Percentiles rank a stretch among this genome's conserved stretches.
Conservation (phyloP, 37 sponge, comb jelly and placozoan species). For the Hormiphora californensis region DNA sequence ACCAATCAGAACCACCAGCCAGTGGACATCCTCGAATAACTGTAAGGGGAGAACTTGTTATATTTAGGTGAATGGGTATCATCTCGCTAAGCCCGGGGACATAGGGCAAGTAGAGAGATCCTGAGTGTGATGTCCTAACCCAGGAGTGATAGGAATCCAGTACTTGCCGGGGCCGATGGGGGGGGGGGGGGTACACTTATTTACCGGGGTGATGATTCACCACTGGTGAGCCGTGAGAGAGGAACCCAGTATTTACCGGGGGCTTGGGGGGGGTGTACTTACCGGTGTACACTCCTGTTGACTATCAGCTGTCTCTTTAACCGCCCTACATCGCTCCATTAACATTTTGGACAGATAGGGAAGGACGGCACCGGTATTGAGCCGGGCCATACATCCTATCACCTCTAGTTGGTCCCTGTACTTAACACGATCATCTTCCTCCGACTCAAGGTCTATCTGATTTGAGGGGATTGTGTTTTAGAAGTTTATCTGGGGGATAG, state of each 20-base stretch:
- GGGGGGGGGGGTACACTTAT: too few species aligned
- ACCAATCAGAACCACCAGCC: not conserved
- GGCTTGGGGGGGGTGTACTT: too few species aligned
- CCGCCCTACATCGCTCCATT: not conserved
- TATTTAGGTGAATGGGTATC: not conserved
- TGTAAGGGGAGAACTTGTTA: not conserved
- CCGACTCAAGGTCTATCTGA: constrained; percentile 6
- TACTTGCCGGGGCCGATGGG: too few species aligned
- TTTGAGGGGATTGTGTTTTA: too few species aligned
- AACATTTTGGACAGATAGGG: not conserved
- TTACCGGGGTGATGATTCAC: too few species aligned
- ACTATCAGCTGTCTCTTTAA: not conserved
- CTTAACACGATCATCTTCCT: constrained; percentile 16
- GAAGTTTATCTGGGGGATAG: too few species aligned
- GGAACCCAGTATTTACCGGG: too few species aligned
- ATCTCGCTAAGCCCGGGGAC: too few species aligned
- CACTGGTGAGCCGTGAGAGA: too few species aligned
- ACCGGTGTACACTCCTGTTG: constrained; percentile 14
- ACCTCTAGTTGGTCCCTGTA: constrained; percentile 19
- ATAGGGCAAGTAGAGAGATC: too few species aligned
- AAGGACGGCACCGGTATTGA: not conserved
- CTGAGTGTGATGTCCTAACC: too few species aligned
- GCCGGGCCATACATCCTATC: not conserved
- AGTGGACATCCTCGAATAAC: constrained; percentile 22
- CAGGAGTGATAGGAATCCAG: too few species aligned